phyloP scores from a whole-genome alignment of 2,888 invertebrate genomes.

The Plebejus argus region DNA sequence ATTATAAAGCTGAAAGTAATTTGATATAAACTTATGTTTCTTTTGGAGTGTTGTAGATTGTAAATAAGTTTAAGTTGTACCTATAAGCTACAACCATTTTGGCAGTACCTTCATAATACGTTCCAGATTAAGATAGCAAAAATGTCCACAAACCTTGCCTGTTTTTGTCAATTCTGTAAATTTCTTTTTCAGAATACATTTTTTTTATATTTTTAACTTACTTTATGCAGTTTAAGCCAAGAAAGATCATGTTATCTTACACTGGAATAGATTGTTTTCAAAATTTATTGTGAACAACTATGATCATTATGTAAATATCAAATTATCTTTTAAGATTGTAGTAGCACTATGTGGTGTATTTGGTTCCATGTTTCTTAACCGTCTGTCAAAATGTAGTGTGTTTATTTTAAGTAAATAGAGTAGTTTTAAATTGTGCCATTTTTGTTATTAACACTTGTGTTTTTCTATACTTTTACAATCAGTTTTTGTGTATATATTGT shows the following conservation, averaged over 20 bases:
- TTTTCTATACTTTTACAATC: neutral
- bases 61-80: slow-evolving; percentile 1
- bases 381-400: neutral
- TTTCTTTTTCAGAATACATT: too few species aligned
- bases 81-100: neutral
- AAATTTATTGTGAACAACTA: neutral
- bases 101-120: neutral
- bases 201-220: too few species aligned
- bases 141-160: neutral
- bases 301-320: neutral
- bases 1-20: neutral
- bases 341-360: neutral
- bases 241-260: neutral
- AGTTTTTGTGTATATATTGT: neutral
- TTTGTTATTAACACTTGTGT: neutral
- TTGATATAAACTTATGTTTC: neutral
- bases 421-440: neutral
- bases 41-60: neutral
- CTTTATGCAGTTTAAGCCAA: too few species aligned
- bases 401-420: neutral
- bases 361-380: neutral
- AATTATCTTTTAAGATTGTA: neutral
- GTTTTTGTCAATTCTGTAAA: neutral
- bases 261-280: neutral
- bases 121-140: neutral